phyloP scores from a whole-genome alignment of 1,140 invertebrate species.

The Lepidurus couesii region DNA sequence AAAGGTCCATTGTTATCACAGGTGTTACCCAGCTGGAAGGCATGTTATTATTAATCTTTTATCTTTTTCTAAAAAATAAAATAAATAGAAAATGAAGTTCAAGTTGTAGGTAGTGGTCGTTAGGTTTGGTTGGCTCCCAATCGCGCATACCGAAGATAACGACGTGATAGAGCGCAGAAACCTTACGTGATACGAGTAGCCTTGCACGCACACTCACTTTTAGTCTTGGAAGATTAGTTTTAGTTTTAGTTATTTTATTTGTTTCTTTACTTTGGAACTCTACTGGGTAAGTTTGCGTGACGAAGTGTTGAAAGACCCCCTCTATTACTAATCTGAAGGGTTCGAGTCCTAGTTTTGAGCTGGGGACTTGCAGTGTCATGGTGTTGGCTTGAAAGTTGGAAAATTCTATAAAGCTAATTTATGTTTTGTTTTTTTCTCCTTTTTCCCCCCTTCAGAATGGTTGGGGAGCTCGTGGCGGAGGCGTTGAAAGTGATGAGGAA shows the following conservation, averaged over 20 bases:
- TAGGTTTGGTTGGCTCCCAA: no score
- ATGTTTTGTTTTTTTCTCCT: not conserved
- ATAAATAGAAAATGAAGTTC: no score
- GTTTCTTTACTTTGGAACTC: not conserved
- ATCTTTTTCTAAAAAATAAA: no score
- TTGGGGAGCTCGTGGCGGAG: slow-evolving; percentile 12
- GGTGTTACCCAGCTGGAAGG: not conserved
- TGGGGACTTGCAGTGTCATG: not conserved
- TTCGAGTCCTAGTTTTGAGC: not conserved
- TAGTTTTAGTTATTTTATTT: not conserved
- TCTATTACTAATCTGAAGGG: not conserved
- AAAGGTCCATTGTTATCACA: not conserved
- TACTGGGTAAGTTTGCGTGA: not conserved
- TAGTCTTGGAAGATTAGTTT: not conserved
- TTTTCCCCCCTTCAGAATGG: not conserved
- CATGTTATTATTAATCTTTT: not conserved
- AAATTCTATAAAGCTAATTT: not conserved
- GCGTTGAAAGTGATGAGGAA: slow-evolving; percentile 7
- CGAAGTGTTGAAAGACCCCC: not conserved
- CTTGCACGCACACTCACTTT: not conserved
- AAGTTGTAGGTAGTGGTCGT: no score
- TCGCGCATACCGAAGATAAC: no score
- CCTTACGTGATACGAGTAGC: no score
- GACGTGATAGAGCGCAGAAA: no score
- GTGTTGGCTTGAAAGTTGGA: not conserved